Evolutionary conservation across 1,140 invertebrate species (phyloP).

Genomic region (Drosophila tani): DNA sequence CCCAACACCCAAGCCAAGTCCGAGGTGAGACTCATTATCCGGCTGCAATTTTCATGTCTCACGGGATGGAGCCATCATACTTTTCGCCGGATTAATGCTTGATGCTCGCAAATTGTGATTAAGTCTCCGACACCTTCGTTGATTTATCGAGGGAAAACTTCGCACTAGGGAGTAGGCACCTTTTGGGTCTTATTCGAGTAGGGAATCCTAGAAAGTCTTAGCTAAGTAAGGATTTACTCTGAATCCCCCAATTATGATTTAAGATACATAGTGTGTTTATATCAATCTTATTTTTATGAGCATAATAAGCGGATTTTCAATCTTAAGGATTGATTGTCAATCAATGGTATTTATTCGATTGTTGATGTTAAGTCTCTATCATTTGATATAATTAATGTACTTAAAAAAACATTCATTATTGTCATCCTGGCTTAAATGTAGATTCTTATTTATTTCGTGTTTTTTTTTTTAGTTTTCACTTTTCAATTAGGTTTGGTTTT

Average conservation of each 20-base stretch:
- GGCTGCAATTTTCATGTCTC: conserved; percentile 34
- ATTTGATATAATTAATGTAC: background rate
- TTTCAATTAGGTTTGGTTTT: too few species aligned
- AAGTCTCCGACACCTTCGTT: conserved; percentile 1
- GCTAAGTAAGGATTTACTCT: background rate
- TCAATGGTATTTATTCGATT: background rate
- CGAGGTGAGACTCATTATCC: conserved; percentile 38
- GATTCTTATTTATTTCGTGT: too few species aligned
- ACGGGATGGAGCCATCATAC: conserved; percentile 31
- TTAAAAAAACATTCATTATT: too few species aligned
- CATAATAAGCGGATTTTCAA: background rate
- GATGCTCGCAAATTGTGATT: conserved; percentile 14
- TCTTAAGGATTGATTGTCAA: background rate
- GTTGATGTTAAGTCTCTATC: too few species aligned
- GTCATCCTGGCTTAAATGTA: too few species aligned
- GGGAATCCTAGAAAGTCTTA: background rate
- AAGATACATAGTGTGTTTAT: too few species aligned
- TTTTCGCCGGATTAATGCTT: conserved; percentile 6
- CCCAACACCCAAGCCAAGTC: background rate
- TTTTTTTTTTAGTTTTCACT: too few species aligned
- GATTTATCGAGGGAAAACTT: conserved; percentile 13
- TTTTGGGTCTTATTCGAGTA: too few species aligned
- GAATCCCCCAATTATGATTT: background rate
- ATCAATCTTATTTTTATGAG: background rate
- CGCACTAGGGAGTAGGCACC: too few species aligned